These are phyloP conservation scores for Anseranas semipalmata DNA, from an alignment of 2,113 vertebrate species.

Conservation along the genomic window DNA sequence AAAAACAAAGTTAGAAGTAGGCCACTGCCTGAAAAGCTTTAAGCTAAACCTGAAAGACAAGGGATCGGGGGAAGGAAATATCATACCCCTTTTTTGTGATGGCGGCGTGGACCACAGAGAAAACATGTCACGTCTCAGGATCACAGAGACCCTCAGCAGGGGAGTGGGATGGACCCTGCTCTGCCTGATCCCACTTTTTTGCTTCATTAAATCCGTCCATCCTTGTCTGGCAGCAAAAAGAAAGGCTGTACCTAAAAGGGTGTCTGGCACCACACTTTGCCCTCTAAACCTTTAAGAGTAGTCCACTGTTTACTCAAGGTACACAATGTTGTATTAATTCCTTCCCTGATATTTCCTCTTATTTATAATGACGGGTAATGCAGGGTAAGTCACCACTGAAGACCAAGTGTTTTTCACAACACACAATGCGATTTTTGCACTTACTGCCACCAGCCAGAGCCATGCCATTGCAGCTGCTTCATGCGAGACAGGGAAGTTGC, in stretches of 20 bases:
- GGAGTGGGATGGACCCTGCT: neutral
- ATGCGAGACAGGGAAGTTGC: neutral
- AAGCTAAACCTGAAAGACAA: neutral
- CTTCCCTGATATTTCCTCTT: neutral
- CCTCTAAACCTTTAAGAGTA: neutral
- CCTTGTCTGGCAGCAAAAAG: neutral
- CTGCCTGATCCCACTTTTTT: neutral
- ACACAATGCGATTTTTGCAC: neutral
- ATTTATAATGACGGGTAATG: neutral
- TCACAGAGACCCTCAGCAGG: neutral
- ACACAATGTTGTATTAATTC: neutral
- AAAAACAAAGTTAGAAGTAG: conserved; percentile 11
- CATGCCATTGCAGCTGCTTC: neutral
- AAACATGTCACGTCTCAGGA: neutral
- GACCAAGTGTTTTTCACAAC: neutral
- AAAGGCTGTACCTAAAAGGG: neutral
- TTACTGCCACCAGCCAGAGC: neutral
- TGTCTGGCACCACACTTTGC: neutral
- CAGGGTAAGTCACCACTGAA: neutral
- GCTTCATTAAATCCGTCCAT: neutral
- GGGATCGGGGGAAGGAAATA: neutral
- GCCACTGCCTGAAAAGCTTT: neutral
- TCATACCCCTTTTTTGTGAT: neutral
- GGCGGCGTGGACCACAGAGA: neutral
- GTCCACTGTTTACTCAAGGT: neutral